Base-by-base conservation (phyloP, 2,888 invertebrate genomes). In the Phorcus lineatus region DNA sequence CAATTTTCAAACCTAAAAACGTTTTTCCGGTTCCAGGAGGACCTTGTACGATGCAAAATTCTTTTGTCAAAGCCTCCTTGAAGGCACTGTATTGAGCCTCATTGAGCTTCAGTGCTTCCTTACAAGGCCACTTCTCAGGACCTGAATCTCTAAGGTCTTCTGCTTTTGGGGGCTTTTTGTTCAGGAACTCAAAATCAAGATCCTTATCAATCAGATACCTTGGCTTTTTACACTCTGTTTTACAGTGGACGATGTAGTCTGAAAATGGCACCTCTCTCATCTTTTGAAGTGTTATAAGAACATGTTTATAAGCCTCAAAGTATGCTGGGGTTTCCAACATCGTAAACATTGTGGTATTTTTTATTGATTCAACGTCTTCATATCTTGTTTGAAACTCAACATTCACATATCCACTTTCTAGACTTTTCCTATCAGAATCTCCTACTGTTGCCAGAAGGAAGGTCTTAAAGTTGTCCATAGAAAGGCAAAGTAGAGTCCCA, bases 11-110 rank as follows among this genome's bases (percentile, higher is more conserved):
- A 0, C 97, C 97, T 84, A 97, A 92, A 91, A 95, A 96, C 0
- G 97, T 97, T 94, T 97, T 97, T 0, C 97, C 97, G 0, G 97
- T 97, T 3, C 97, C 97, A 0, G 97, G 97, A 0, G 97, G 97
- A 0, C 97, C 92, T 86, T 93, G 93, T 40, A 92, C 91, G 19
- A 93, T 83, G 3, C 90, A 88, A 81, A 93, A 86, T 74, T 92
- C 91, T 74, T 88, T 87, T n/a, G 90, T 90, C 13, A 93, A 81
- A 3, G 91, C 91, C 7, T 86, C 85, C 74, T 87, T 86, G 9
- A 93, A 80, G 0, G 93, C 92, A 16, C 83, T 70, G 62, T 84
- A 87, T 80, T 92, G 93, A 24, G 91, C 90, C 0, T 82, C 82
- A 84, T 93, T 92, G 28, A 93, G 80, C 11, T 85, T 85, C n/a